Base-by-base conservation (phyloP, 1,140 invertebrate genomes). In the Lepidotrigona ventralis region DNA sequence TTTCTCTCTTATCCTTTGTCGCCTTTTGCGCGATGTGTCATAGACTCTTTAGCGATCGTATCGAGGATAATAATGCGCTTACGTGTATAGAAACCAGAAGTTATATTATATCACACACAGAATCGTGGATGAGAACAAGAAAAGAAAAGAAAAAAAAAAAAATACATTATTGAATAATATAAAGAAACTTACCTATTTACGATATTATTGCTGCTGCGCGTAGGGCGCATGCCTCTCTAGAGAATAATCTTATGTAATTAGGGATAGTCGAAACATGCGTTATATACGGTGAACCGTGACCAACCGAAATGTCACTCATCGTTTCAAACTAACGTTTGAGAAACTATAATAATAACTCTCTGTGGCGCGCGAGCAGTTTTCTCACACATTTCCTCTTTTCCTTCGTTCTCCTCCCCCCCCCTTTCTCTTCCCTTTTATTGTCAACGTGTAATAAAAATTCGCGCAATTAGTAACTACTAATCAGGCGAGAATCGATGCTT, bases 31-130 rank as follows among this genome's bases (percentile, higher is more conserved):
- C 79, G 87, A 89, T 85, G 79, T 88, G 80, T 91, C 79, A 89
- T 90, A 92, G 89, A 90, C 88, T 91, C 85, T 90, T 92, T 92
- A 93, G 90, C 78, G 89, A 92, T 92, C 89, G 88, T 91, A 91
- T 91, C 92, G 89, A 89, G 90, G 89, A 91, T 92, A 93, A 93
- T 91, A 91, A 92, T 92, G 90, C 92, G 92, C 92, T 93, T 93
- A 91, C 86, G 85, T 93, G 91, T 93, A 93, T 93, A 93, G 90
- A n/a, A n/a, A 92, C 83, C 85, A 91, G 86, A 91, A 87, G 75
- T 90, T 92, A 87, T 84, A 88, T 56, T 90, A 89, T 92, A 91
- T 90, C 87, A 90, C 89, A 91, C 86, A 91, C 86, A 86, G 86
- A 90, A 84, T 86, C 87, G 89, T 90, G 88, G 84, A 80, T 81